Percentiles rank a stretch among this genome's conserved stretches.
These are phyloP conservation scores for Tetramorium bicarinatum DNA, from an alignment of 2,888 invertebrate species.

Conservation along the genomic window DNA sequence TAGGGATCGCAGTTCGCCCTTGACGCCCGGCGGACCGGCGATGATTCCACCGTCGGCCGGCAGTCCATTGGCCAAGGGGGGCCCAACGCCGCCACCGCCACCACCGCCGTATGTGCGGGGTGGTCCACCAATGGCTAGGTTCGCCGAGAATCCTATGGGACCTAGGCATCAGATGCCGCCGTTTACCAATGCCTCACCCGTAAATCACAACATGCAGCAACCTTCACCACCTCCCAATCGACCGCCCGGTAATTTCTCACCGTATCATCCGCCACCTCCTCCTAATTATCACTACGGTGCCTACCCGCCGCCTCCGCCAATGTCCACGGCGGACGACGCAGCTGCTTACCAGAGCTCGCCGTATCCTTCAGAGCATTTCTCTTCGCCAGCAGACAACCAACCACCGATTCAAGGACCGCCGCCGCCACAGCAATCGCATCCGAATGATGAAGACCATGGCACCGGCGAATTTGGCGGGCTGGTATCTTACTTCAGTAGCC, in stretches of 20 bases:
- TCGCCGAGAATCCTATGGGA: conserved; percentile 77
- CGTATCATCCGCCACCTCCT: conserved; percentile 87
- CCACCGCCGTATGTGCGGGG: conserved; percentile 84
- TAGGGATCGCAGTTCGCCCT: conserved; percentile 80
- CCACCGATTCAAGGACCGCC: conserved; percentile 73
- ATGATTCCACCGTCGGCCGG: conserved; percentile 85
- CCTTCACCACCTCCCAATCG: conserved; percentile 85
- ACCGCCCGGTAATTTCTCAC: conserved; percentile 84
- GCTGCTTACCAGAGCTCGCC: conserved; percentile 86
- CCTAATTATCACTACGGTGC: conserved; percentile 87
- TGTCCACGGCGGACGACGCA: conserved; percentile 85
- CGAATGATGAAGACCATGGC: conserved; percentile 86
- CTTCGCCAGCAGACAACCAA: conserved; percentile 75
- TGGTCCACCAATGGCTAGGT: conserved; percentile 83
- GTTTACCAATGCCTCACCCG: conserved; percentile 81
- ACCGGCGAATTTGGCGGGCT: conserved; percentile 95
- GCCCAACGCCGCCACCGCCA: conserved; percentile 84
- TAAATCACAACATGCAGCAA: conserved; percentile 82
- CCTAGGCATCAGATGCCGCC: conserved; percentile 82
- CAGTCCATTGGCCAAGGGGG: conserved; percentile 84
- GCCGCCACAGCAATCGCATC: conserved; percentile 71
- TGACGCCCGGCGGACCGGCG: conserved; percentile 81
- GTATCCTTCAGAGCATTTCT: conserved; percentile 80
- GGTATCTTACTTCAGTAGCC: conserved; percentile 97
- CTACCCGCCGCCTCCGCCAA: conserved; percentile 86